Percentiles rank a stretch among this genome's conserved stretches.
These are phyloP conservation scores for Anableps anableps DNA, from an alignment of 2,797 vertebrate genomes.

Conservation along the genomic window DNA sequence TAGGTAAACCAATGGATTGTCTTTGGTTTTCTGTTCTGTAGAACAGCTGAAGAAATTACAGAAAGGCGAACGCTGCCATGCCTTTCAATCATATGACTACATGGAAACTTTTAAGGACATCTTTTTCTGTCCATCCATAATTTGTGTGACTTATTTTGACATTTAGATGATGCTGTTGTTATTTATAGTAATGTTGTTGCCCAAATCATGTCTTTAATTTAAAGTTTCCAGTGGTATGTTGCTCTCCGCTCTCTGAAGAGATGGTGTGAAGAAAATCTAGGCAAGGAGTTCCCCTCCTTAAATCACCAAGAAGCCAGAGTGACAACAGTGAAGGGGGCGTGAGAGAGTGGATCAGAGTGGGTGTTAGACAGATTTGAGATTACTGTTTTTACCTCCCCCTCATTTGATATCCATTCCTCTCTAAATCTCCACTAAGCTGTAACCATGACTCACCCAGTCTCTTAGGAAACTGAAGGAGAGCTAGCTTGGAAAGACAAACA, in stretches of 20 bases:
- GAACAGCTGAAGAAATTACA: neutral
- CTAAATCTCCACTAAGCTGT: slow-evolving; percentile 53
- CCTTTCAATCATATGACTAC: neutral
- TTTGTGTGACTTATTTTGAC: neutral
- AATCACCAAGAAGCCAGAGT: slow-evolving; percentile 22
- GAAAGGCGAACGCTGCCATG: neutral
- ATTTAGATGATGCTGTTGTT: neutral
- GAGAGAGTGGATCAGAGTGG: slow-evolving; percentile 45
- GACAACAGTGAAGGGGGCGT: slow-evolving; percentile 24
- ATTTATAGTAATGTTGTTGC: slow-evolving; percentile 1
- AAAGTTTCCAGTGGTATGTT: neutral
- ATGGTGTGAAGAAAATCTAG: neutral
- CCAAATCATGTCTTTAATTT: neutral
- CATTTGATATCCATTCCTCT: slow-evolving; percentile 63
- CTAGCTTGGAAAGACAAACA: slow-evolving; percentile 41
- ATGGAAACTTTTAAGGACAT: neutral
- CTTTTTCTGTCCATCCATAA: neutral
- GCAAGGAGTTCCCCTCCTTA: slow-evolving; percentile 22
- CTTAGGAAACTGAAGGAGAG: slow-evolving; percentile 59
- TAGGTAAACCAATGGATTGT: neutral
- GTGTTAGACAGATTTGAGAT: slow-evolving; percentile 53
- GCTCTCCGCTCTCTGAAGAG: neutral
- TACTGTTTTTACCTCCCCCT: slow-evolving; percentile 59
- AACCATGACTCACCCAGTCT: slow-evolving; percentile 63
- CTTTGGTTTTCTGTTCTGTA: neutral